Conservation (phyloP, 2,797 vertebrate species). For the Channa striata region DNA sequence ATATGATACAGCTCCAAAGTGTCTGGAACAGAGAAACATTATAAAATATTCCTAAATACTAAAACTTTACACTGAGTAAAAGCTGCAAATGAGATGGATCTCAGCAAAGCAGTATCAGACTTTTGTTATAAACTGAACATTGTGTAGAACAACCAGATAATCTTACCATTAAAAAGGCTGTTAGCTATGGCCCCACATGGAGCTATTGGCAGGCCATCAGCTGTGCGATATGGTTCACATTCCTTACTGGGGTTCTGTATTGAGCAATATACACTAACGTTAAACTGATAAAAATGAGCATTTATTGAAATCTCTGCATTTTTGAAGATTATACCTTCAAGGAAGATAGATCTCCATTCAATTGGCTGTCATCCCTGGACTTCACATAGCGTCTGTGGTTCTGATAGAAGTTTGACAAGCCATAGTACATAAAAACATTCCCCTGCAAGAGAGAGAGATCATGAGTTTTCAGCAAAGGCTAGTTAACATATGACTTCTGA, state of each 20-base stretch:
- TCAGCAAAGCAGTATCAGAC: background rate
- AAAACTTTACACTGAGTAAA: background rate
- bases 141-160: background rate
- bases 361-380: constrained; percentile 96
- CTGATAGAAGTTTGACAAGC: constrained; percentile 99
- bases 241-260: constrained; percentile 93
- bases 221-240: constrained; percentile 93
- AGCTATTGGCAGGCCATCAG: constrained; percentile 88
- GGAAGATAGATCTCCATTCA: constrained; percentile 90
- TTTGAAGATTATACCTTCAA: constrained; percentile 82
- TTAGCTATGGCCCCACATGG: constrained; percentile 99
- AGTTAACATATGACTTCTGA: no score
- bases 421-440: constrained; percentile 99
- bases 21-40: constrained; percentile 82
- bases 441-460: constrained; percentile 82
- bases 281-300: constrained; percentile 2
- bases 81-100: background rate
- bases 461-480: background rate
- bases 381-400: constrained; percentile 98
- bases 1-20: constrained; percentile 89
- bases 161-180: constrained; percentile 97
- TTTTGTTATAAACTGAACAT: constrained; percentile 1
- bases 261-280: constrained; percentile 33
- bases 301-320: background rate
- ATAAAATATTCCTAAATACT: background rate